These are phyloP conservation scores for Propsilocerus akamusi DNA, from an alignment of 1,140 invertebrate genomes.

Conservation along the genomic window DNA sequence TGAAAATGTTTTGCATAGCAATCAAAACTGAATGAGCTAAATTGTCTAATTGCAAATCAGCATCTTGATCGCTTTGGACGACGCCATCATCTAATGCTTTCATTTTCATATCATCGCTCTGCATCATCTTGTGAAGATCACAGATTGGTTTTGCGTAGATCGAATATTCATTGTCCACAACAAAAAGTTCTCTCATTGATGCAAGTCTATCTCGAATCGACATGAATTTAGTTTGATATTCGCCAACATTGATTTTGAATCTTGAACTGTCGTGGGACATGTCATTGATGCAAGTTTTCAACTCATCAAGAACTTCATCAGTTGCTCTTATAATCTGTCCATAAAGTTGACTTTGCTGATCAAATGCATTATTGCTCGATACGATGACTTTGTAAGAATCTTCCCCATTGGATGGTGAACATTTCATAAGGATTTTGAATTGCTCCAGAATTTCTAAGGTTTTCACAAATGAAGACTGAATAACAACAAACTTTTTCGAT, in stretches of 20 bases:
- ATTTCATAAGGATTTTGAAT: slow-evolving; percentile 14
- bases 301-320: slow-evolving; percentile 7
- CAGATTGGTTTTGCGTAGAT: background rate
- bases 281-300: slow-evolving; percentile 9
- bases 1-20: slow-evolving; percentile 47
- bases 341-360: background rate
- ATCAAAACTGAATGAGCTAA: slow-evolving; percentile 38
- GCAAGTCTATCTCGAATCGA: background rate
- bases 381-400: background rate
- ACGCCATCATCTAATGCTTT: background rate
- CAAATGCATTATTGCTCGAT: background rate
- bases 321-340: background rate
- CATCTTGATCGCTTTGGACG: slow-evolving; percentile 11
- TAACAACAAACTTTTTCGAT: background rate
- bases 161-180: slow-evolving; percentile 8
- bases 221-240: slow-evolving; percentile 9
- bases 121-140: background rate
- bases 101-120: slow-evolving; percentile 6
- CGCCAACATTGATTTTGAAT: slow-evolving; percentile 9
- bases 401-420: slow-evolving; percentile 9
- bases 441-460: slow-evolving; percentile 14
- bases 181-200: slow-evolving; percentile 4
- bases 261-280: slow-evolving; percentile 9
- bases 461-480: slow-evolving; percentile 8
- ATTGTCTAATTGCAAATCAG: slow-evolving; percentile 27